Evolutionary conservation across 1,140 invertebrate genomes (phyloP), one percentile per base, ranked within the genome.

Genomic region (Neodiprion virginianus): DNA sequence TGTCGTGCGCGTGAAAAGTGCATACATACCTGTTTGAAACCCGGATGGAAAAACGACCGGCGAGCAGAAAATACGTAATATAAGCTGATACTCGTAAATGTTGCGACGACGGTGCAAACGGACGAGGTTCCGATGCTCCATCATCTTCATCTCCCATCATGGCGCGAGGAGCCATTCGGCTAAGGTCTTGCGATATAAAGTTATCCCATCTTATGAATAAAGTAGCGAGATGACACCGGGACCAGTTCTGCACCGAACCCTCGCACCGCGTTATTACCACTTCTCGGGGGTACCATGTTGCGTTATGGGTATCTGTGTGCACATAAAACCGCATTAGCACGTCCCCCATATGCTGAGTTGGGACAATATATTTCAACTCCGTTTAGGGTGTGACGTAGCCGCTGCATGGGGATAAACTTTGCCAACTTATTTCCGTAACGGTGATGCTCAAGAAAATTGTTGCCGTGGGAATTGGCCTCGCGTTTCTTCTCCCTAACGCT

Each of bases 311-410:
- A 85, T 86, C 84, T 79, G 76, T 75, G 77, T 78, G 75, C 73
- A 79, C 84, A 86, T 87, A 86, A 87, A 87, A 76, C 75, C 81
- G 85, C 77, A 86, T 87, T 87, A 87, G 77, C 83, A 79, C 83
- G 83, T 85, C 40, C 40, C 48, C 70, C 70, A 47, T 69, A 69
- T 69, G 67, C 67, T 69, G 12, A 23, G 12, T 12, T 23, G 67
- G 40, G 40, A 69, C 21, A 21, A 69, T 47, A 69, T 69, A 69
- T 69, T 69, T 69, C 12, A 61, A 61, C 53, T 61, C 53, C 53
- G 53, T 61, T 61, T 61, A 61, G 53, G 53, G 53, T 61, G 11
- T 61, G 53, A 61, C 53, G 53, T 61, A 61, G 53, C 53, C 53
- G 28, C 28, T 40, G 28, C 28, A 40, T 4, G n/a, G 53, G 53